A percentile compares a stretch with the other conserved stretches of the same genome.
Conservation (phyloP, 2,797 vertebrate species). For the Xerus rutilus region DNA sequence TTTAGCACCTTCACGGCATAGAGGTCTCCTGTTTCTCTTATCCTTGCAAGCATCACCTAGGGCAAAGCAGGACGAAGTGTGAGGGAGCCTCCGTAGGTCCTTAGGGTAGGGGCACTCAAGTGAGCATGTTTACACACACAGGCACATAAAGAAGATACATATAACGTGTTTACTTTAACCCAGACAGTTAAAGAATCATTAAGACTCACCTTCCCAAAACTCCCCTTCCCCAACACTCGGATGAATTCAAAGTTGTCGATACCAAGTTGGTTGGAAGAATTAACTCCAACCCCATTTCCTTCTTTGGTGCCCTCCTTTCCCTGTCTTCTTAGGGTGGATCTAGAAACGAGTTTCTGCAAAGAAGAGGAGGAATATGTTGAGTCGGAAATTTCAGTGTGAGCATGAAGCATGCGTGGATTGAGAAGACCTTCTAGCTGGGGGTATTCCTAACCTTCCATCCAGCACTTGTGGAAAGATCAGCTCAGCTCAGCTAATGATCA, state of each 20-base stretch:
- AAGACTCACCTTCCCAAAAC: constrained; percentile 97
- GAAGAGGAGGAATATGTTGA: background rate
- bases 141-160: rapidly evolving
- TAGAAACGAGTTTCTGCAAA: constrained; percentile 87
- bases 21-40: constrained; percentile 91
- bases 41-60: constrained; percentile 97
- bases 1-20: constrained; percentile 98
- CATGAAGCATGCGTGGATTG: rapidly evolving
- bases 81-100: background rate
- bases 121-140: rapidly evolving
- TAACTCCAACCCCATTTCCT: constrained; percentile 78
- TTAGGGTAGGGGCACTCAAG: background rate
- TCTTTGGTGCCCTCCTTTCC: constrained; percentile 86
- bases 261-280: constrained; percentile 88
- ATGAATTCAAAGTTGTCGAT: constrained; percentile 95
- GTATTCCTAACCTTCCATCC: background rate
- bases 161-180: background rate
- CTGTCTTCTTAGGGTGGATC: constrained; percentile 86
- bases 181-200: rapidly evolving
- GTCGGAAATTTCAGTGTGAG: background rate
- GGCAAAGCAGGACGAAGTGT: background rate
- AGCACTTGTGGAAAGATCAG: background rate
- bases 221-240: constrained; percentile 97
- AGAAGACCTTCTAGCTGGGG: background rate
- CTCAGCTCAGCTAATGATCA: background rate